These are phyloP conservation scores for Syrrhaptes paradoxus DNA, from an alignment of 2,113 vertebrate genomes.

Conservation along the genomic window DNA sequence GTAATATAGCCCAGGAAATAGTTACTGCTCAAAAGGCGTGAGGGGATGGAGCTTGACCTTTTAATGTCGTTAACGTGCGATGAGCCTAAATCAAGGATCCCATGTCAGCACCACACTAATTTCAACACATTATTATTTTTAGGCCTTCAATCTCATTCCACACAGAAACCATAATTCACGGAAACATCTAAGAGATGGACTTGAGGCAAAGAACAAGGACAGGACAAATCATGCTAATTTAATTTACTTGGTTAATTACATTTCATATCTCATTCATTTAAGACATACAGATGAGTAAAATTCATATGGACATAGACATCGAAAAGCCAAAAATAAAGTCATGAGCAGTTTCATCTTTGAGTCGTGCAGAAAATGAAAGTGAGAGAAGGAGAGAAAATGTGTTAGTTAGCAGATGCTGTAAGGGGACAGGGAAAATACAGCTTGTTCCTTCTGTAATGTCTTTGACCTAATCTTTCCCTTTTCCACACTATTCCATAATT, in stretches of 20 bases:
- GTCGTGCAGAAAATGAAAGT: conserved; percentile 55
- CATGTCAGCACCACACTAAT: not conserved
- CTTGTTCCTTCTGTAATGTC: conserved; percentile 38
- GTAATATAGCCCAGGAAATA: not conserved
- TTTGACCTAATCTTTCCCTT: conserved; percentile 48
- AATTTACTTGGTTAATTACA: conserved; percentile 69
- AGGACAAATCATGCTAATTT: conserved; percentile 61
- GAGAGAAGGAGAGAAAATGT: conserved; percentile 58
- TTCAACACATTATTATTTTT: not conserved
- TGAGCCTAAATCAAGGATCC: not conserved
- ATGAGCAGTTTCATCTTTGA: conserved; percentile 36
- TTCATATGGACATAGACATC: conserved; percentile 21
- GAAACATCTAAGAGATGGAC: conserved; percentile 16
- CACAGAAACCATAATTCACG: not conserved
- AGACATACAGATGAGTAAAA: conserved; percentile 60
- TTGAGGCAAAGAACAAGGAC: conserved; percentile 45
- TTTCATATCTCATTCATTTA: conserved; percentile 60
- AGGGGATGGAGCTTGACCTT: not conserved
- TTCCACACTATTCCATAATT: not conserved
- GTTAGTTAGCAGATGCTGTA: conserved; percentile 53
- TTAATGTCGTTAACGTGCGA: not conserved
- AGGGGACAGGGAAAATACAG: conserved; percentile 52
- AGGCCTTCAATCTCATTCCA: not conserved
- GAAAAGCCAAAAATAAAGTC: conserved; percentile 68
- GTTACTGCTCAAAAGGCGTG: not conserved